Base-by-base conservation (phyloP, 2,797 vertebrate genomes). In the Lacerta viridis region DNA sequence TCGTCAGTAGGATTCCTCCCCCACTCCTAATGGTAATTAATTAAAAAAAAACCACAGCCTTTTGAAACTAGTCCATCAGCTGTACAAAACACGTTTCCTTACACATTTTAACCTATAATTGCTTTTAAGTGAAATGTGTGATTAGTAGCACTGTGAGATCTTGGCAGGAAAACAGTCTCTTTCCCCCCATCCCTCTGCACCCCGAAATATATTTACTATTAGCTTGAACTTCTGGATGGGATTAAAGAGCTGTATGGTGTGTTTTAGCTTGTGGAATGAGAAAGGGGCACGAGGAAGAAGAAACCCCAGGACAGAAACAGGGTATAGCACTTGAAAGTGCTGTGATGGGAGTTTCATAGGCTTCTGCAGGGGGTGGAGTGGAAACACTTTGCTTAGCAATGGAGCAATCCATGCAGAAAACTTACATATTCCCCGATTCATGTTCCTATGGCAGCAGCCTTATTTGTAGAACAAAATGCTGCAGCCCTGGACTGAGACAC, bases 21-120 rank as follows among this genome's bases (percentile, higher is more conserved):
- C 84, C 82, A 59, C 43, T 85, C 59, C 84, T 92, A 39, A 72
- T 87, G 84, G 39, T n/a, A 72, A 25, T 90, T 50, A 43, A 33
- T 71, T 83, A 17, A 36, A 64, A 39, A 39, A 41, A 84, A 66
- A 92, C 91, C 72, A 6, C 5, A 77, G 33, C 33, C 11, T 84
- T 85, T 87, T 84, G 61, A 87, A 85, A 23, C 64, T 33, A 36
- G 3, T 2, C 9, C 64, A 7, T 84, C 87, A 87, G 39, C 81
- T 91, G 86, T 18, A 23, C 50, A 39, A 17, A 69, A 75, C 18
- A 0, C 0, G 88, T 88, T 88, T 43, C n/a, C 5, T 86, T 25
- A 50, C 43, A 43, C 75, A 84, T 84, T 93, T 46, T 89, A 87
- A 83, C 25, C 91, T 69, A 2, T 5, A 86, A 20, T 75, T 87